phyloP scores from a whole-genome alignment of 2,113 vertebrate species.

The Oreocharis arfaki region DNA sequence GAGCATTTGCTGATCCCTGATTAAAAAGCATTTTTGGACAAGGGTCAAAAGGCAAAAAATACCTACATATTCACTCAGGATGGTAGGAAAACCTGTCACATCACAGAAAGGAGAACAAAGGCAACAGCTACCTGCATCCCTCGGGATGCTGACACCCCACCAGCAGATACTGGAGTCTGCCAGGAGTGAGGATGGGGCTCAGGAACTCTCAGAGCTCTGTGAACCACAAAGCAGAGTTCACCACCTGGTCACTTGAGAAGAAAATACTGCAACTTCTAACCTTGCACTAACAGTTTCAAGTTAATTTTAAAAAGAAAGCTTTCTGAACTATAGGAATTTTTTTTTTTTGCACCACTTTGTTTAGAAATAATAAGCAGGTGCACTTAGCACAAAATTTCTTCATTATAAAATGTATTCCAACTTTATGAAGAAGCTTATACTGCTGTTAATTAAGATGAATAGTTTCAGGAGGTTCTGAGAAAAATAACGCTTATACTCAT shows the following conservation, averaged over 20 bases:
- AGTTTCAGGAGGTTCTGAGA: neutral
- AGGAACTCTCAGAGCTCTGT: neutral
- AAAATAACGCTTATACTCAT: slow-evolving; percentile 19
- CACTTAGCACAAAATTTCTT: neutral
- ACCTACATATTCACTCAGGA: neutral
- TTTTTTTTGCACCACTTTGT: neutral
- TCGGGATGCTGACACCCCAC: neutral
- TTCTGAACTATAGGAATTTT: neutral
- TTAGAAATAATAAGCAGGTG: neutral
- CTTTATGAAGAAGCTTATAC: neutral
- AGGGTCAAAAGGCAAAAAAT: neutral
- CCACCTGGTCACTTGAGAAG: neutral
- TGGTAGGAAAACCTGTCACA: neutral
- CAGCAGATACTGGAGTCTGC: neutral
- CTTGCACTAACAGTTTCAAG: neutral
- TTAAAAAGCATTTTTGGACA: neutral
- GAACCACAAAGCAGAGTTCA: neutral
- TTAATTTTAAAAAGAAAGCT: neutral
- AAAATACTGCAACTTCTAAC: neutral
- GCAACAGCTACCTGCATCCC: neutral
- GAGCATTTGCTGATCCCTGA: neutral
- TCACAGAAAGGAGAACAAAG: neutral
- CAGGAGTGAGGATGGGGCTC: neutral
- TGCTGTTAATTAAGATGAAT: slow-evolving; percentile 40
- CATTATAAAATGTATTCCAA: neutral